Evolutionary conservation across 2,888 invertebrate species (phyloP).

Genomic region (Arge pagana): DNA sequence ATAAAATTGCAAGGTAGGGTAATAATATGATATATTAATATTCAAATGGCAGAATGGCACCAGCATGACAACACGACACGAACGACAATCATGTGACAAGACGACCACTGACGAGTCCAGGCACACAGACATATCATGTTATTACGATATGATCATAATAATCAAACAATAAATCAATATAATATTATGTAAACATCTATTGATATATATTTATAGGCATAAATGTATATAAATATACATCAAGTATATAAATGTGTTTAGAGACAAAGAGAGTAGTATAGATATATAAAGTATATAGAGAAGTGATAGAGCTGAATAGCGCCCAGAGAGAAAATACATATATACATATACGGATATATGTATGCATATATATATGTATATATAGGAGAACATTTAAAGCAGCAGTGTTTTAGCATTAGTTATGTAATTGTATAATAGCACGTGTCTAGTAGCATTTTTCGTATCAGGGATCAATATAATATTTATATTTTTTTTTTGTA

Average conservation of each 20-base stretch:
- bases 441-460: conserved; percentile 31
- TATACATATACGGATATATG: conserved; percentile 31
- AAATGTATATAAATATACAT: conserved; percentile 34
- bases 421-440: conserved; percentile 41
- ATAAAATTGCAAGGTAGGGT: not conserved
- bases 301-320: conserved; percentile 20
- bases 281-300: conserved; percentile 13
- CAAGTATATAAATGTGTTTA: conserved; percentile 23
- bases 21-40: conserved; percentile 2
- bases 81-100: conserved; percentile 59
- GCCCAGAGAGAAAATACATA: conserved; percentile 23
- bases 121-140: conserved; percentile 56
- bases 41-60: conserved; percentile 44
- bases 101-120: conserved; percentile 59
- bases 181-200: conserved; percentile 31
- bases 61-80: conserved; percentile 60
- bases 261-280: conserved; percentile 27
- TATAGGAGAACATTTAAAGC: conserved; percentile 57
- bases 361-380: conserved; percentile 31
- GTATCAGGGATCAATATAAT: conserved; percentile 12
- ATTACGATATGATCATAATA: conserved; percentile 37
- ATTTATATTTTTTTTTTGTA: conserved; percentile 4
- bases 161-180: conserved; percentile 40
- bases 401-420: conserved; percentile 55
- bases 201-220: conserved; percentile 28